A percentile compares a stretch with the other conserved stretches of the same genome.
phyloP scores from a whole-genome alignment of 2,797 vertebrate genomes.

The Urocyon cinereoargenteus region DNA sequence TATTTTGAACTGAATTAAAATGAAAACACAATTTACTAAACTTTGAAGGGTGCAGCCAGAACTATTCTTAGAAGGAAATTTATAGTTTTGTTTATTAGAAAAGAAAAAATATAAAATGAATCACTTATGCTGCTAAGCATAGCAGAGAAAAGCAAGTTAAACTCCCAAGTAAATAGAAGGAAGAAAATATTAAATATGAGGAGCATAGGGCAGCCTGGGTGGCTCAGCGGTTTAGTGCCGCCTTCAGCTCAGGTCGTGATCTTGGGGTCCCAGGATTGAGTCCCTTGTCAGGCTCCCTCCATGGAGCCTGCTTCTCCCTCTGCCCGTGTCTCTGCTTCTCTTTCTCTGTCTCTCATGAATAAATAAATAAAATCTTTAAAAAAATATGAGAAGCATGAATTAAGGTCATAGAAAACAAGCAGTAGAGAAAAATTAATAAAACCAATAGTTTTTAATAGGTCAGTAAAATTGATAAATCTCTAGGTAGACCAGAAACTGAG shows the following conservation, averaged over 20 bases:
- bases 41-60: background rate
- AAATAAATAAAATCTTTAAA: too few relatives aligned
- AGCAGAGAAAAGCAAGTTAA: background rate
- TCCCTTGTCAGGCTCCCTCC: too few relatives aligned
- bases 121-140: background rate
- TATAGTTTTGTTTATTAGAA: background rate
- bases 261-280: too few relatives aligned
- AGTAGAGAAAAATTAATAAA: background rate
- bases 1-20: constrained; percentile 21
- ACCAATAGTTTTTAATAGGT: background rate
- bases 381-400: background rate
- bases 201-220: background rate
- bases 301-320: too few relatives aligned
- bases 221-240: too few relatives aligned
- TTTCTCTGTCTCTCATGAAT: too few relatives aligned
- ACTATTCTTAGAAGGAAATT: background rate
- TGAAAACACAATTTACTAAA: background rate
- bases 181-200: constrained; percentile 2
- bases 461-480: constrained; percentile 24
- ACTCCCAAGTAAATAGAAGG: background rate
- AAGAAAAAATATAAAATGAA: background rate
- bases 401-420: background rate
- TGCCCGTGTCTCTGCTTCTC: too few relatives aligned
- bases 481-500: background rate
- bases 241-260: too few relatives aligned